Evolutionary conservation across 1,140 invertebrate genomes (phyloP), one percentile per base, ranked within the genome.

Genomic region (Medauroidea extradentata): DNA sequence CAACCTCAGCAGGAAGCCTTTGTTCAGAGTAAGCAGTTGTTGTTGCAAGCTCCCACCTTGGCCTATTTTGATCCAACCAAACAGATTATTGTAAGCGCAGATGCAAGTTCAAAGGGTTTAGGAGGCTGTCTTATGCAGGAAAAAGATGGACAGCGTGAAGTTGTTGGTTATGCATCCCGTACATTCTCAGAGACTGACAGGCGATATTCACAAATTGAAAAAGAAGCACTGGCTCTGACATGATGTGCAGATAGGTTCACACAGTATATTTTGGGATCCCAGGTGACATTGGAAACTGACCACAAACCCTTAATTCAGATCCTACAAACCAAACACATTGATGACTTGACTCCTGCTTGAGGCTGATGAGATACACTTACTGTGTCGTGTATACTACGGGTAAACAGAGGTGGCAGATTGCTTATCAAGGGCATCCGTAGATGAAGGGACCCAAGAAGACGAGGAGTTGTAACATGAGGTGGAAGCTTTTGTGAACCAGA

Each of bases 221-320:
- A 78, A 62, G 80, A 83, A 64, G 69, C 73, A 42, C 54, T 83
- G n/a, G 78, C 76, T 0, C 69, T 82, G 13, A 64, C 74, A 0
- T 75, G 71, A 61, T 75, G 69, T 0, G 69, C 75, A 18, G 62
- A 73, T 49, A 68, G 71, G 53, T 78, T 77, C 60, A 49, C 63
- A 55, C 64, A 71, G 39, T 72, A 58, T 59, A 46, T 72, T 29
- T 62, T 48, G 21, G 68, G 67, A 1, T 56, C 65, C 0, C n/a
- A 58, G 1, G 63, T 73, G 27, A 41, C 16, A 1, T 49, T 73
- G 19, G 66, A 69, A 59, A 71, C 68, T 0, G 71, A 75, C 52
- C 72, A 75, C 59, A 71, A 70, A 21, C 60, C 69, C 0, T 67
- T 64, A 52, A 62, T 64, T 29, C 61, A 34, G 16, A 64, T 73